Conservation (phyloP, 2,888 invertebrate genomes). For the Escarpia spicata region DNA sequence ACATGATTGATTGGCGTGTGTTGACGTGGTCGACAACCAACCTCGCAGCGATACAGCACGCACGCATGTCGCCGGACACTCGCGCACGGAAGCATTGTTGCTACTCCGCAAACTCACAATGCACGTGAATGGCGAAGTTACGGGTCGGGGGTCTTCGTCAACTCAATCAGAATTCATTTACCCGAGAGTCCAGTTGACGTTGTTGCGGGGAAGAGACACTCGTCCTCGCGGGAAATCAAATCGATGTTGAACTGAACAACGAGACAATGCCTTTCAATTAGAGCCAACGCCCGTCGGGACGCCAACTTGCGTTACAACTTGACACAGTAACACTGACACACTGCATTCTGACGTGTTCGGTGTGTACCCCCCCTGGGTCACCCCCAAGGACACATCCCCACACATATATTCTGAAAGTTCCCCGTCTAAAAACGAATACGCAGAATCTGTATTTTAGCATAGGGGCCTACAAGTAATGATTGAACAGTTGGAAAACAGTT, state of each 20-base stretch:
- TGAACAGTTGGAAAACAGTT: no score
- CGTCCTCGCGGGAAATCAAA: neutral
- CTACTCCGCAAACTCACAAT: neutral
- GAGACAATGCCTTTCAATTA: neutral
- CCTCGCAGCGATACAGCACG: neutral
- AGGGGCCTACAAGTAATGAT: no score
- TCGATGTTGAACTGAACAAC: neutral
- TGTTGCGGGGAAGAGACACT: neutral
- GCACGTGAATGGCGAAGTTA: neutral
- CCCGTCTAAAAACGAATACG: no score
- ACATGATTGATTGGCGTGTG: neutral
- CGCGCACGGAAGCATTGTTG: neutral
- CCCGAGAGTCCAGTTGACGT: neutral
- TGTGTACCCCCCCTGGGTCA: no score
- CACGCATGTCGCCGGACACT: neutral
- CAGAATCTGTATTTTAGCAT: no score
- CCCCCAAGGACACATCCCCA: no score
- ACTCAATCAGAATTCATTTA: neutral
- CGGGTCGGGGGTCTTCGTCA: neutral
- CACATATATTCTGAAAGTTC: no score
- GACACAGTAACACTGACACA: neutral
- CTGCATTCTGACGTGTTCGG: neutral
- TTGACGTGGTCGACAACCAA: neutral
- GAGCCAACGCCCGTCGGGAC: neutral
- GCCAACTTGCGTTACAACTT: neutral